A percentile compares a stretch with the other conserved stretches of the same genome.
Conservation (phyloP, 2,888 invertebrate genomes). For the Apodemia duryi region DNA sequence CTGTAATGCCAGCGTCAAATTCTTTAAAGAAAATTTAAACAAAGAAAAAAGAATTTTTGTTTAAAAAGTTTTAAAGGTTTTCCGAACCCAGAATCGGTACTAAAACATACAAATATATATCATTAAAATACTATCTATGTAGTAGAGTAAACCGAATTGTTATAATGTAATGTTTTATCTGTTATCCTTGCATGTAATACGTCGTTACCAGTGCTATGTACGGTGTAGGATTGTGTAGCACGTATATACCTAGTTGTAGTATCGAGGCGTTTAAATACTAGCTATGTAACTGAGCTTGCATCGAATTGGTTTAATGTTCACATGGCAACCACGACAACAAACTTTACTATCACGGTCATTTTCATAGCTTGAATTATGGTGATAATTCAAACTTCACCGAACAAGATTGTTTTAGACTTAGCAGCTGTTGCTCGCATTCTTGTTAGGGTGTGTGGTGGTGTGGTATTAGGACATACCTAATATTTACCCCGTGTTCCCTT, state of each 20-base stretch:
- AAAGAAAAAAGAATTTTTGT: too few species aligned
- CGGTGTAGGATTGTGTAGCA: conserved; percentile 33
- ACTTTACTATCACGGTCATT: conserved; percentile 35
- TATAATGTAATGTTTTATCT: conserved; percentile 43
- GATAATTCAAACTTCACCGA: neutral
- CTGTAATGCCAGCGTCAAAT: too few species aligned
- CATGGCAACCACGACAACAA: conserved; percentile 63
- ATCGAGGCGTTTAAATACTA: conserved; percentile 53
- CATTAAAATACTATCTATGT: too few species aligned
- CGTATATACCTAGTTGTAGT: conserved; percentile 41
- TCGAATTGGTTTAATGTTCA: conserved; percentile 43
- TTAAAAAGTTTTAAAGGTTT: too few species aligned
- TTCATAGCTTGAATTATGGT: conserved; percentile 34
- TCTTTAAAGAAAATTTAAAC: too few species aligned
- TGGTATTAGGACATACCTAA: too few species aligned
- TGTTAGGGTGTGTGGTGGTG: too few species aligned
- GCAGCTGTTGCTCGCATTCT: too few species aligned
- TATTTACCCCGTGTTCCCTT: too few species aligned
- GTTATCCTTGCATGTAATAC: conserved; percentile 48
- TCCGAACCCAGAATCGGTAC: too few species aligned
- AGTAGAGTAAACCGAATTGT: too few species aligned
- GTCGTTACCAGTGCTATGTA: conserved; percentile 45
- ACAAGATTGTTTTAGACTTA: neutral
- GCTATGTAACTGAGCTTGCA: conserved; percentile 33
- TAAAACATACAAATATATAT: too few species aligned